Conservation (phyloP, 2,888 invertebrate genomes). For the Cerastis rubricosa region DNA sequence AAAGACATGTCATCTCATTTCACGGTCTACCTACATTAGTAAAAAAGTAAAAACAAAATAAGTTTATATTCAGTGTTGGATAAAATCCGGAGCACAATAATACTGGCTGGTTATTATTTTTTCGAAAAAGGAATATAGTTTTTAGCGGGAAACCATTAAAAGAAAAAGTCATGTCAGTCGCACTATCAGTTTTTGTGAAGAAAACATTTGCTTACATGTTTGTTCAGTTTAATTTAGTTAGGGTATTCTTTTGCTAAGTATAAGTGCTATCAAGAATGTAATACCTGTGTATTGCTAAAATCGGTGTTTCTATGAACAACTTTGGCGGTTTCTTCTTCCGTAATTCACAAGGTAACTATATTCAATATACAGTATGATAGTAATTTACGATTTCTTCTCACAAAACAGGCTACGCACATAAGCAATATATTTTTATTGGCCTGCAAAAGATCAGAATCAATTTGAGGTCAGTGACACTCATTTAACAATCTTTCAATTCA, state of each 20-base stretch:
- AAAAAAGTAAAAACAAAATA: not conserved
- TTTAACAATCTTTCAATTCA: slow-evolving; percentile 1
- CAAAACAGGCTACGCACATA: slow-evolving; percentile 1
- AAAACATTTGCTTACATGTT: not conserved
- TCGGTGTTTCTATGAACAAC: not conserved
- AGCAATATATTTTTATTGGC: slow-evolving; percentile 43
- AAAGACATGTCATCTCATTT: not conserved
- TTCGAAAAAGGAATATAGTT: not conserved
- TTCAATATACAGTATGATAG: slow-evolving; percentile 23
- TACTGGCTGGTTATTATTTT: not conserved
- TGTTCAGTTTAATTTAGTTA: not conserved
- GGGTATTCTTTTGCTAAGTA: not conserved
- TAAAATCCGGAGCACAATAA: not conserved
- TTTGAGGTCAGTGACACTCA: slow-evolving; percentile 33
- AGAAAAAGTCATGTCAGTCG: not conserved
- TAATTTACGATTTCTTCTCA: slow-evolving; percentile 18
- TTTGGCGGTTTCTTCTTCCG: slow-evolving; percentile 1
- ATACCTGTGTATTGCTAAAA: not conserved
- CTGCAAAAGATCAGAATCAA: slow-evolving; percentile 15
- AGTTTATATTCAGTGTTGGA: not conserved
- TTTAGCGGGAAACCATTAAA: slow-evolving; percentile 5
- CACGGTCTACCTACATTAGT: not conserved
- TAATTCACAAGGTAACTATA: slow-evolving; percentile 10
- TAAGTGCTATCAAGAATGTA: not conserved
- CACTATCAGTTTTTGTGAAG: not conserved